Conservation (phyloP, 1,140 invertebrate species). For the Camponotus pennsylvanicus region DNA sequence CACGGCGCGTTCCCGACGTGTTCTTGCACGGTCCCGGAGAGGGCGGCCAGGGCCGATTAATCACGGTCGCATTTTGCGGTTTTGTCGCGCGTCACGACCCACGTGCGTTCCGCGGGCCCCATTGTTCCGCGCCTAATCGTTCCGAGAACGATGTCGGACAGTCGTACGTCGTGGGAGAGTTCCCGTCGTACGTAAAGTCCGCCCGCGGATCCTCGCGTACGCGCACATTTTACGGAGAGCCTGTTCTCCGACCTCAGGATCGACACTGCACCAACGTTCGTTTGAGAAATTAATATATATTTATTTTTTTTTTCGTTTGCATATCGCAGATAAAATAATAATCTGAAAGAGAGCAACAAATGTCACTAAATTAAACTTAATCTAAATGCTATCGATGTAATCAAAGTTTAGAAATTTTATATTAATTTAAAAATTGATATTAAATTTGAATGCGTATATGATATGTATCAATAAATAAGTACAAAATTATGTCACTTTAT, state of each 20-base stretch:
- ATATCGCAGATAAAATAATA: no score
- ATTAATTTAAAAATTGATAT: no score
- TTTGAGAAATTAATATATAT: no score
- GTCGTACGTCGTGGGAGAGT: conserved; percentile 70
- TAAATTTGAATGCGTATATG: no score
- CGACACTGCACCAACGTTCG: background rate
- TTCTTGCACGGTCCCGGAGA: conserved; percentile 27
- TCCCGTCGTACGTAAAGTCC: conserved; percentile 50
- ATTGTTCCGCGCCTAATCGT: conserved; percentile 75
- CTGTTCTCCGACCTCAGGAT: conserved; percentile 2
- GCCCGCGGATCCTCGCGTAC: conserved; percentile 8
- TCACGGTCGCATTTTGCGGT: conserved; percentile 76
- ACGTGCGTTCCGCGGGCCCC: conserved; percentile 73
- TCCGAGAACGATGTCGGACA: conserved; percentile 71
- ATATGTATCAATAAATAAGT: conserved; percentile 1
- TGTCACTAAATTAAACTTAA: no score
- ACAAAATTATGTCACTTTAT: conserved; percentile 37
- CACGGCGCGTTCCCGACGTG: conserved; percentile 53
- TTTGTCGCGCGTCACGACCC: conserved; percentile 75
- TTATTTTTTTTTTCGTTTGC: no score
- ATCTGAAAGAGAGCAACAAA: no score
- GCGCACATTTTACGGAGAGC: background rate
- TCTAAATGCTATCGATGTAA: no score
- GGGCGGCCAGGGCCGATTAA: conserved; percentile 70
- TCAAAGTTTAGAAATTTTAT: no score